Evolutionary conservation across 2,888 invertebrate genomes (phyloP).

Genomic region (Macrostomum cliftonense): DNA sequence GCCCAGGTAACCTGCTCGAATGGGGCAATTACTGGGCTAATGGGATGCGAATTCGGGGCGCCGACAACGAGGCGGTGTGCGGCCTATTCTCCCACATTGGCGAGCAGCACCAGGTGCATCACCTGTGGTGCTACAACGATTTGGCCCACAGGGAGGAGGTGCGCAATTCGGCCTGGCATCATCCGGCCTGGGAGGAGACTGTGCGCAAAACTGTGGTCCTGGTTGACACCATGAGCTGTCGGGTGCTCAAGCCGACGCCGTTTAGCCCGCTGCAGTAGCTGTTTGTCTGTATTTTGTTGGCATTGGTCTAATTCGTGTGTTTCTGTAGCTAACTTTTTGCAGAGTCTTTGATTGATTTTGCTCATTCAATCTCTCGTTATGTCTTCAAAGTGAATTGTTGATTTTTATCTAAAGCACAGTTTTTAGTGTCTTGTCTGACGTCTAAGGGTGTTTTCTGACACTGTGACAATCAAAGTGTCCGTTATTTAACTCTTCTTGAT

Average conservation of each 20-base stretch:
- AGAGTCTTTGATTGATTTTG: too few relatives aligned
- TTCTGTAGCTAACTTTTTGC: too few relatives aligned
- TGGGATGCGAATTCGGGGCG: constrained; percentile 65
- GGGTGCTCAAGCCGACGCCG: constrained; percentile 71
- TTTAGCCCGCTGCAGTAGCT: constrained; percentile 75
- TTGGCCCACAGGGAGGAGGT: constrained; percentile 17
- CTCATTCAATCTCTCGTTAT: too few relatives aligned
- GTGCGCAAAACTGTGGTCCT: constrained; percentile 52
- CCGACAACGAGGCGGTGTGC: constrained; percentile 82
- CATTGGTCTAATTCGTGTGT: too few relatives aligned
- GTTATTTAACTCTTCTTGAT: too few relatives aligned
- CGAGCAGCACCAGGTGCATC: constrained; percentile 85
- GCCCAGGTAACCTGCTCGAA: constrained; percentile 96
- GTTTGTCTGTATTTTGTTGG: background rate
- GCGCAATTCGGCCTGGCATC: background rate
- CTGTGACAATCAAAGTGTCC: too few relatives aligned
- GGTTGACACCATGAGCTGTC: constrained; percentile 85
- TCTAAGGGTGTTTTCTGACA: too few relatives aligned
- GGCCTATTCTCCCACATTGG: constrained; percentile 96
- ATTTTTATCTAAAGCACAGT: too few relatives aligned
- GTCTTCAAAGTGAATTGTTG: too few relatives aligned
- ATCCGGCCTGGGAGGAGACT: background rate
- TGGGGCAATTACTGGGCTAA: constrained; percentile 99
- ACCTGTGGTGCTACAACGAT: constrained; percentile 71
- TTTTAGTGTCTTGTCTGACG: too few relatives aligned